Evolutionary conservation across 2,888 invertebrate genomes (phyloP).

Genomic region (Nephrocerus scutellatus): DNA sequence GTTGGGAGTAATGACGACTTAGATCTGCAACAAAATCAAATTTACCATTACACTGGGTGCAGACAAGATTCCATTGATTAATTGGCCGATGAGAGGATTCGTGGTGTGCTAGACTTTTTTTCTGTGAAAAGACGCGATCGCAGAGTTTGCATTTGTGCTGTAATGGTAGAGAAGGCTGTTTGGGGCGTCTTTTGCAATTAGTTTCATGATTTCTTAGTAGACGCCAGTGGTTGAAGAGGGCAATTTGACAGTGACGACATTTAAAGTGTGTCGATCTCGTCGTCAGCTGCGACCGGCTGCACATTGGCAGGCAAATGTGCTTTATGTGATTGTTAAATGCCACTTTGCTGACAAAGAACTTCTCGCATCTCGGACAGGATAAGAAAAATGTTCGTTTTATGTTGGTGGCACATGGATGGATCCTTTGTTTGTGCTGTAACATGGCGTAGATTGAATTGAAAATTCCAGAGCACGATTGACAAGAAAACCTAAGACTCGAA

Average conservation of each 20-base stretch:
- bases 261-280: constrained; percentile 27
- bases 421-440: constrained; percentile 27
- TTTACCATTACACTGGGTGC: constrained; percentile 22
- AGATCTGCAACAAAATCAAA: constrained; percentile 23
- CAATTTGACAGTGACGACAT: constrained; percentile 35
- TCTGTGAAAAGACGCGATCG: no score
- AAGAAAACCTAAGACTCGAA: constrained; percentile 17
- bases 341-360: constrained; percentile 34
- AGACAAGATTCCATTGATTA: constrained; percentile 22
- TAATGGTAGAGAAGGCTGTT: constrained; percentile 3
- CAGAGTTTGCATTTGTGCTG: constrained; percentile 6
- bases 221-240: constrained; percentile 39
- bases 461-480: constrained; percentile 21
- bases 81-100: no score
- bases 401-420: constrained; percentile 22
- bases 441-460: constrained; percentile 19
- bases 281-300: constrained; percentile 25
- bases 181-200: constrained; percentile 23
- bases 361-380: constrained; percentile 35
- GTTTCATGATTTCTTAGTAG: constrained; percentile 36
- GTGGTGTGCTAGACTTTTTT: no score
- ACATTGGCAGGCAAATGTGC: constrained; percentile 37
- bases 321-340: constrained; percentile 41
- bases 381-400: constrained; percentile 21
- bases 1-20: constrained; percentile 18